These are phyloP conservation scores for Zosterops lateralis DNA, from an alignment of 2,113 vertebrate genomes.

Conservation along the genomic window DNA sequence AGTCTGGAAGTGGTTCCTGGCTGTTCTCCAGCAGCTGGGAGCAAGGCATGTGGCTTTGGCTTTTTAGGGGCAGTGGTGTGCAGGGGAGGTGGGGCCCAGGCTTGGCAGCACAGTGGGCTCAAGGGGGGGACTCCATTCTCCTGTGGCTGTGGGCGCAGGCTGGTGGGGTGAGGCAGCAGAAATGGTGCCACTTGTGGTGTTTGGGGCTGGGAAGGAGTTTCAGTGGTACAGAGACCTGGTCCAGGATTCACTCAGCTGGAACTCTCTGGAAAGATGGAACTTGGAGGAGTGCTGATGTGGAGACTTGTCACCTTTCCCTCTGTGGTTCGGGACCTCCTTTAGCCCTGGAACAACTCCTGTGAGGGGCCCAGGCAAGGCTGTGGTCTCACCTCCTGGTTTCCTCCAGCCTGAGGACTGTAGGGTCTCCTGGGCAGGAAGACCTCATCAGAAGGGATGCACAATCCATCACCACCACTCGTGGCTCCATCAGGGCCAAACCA, in stretches of 20 bases:
- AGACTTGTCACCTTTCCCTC: neutral
- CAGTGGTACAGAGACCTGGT: too few species aligned
- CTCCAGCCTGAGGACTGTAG: neutral
- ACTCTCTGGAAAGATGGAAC: neutral
- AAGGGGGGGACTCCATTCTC: neutral
- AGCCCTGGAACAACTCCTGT: neutral
- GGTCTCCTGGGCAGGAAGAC: neutral
- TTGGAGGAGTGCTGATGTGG: neutral
- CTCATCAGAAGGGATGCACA: neutral
- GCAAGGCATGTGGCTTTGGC: neutral
- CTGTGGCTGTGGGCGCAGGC: rapidly evolving
- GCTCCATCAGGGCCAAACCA: neutral
- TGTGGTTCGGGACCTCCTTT: neutral
- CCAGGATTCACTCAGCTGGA: neutral
- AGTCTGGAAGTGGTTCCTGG: constrained; percentile 38
- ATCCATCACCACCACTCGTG: neutral
- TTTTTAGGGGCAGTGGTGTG: neutral
- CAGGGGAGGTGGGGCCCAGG: neutral
- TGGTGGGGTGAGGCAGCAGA: neutral
- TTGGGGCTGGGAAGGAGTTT: neutral
- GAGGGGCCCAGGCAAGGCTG: neutral
- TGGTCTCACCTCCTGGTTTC: neutral
- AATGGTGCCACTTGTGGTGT: rapidly evolving
- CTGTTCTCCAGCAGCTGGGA: constrained; percentile 33
- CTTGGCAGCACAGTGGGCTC: neutral